phyloP scores from a whole-genome alignment of 2,797 vertebrate genomes.

The Sebastes cheni region DNA sequence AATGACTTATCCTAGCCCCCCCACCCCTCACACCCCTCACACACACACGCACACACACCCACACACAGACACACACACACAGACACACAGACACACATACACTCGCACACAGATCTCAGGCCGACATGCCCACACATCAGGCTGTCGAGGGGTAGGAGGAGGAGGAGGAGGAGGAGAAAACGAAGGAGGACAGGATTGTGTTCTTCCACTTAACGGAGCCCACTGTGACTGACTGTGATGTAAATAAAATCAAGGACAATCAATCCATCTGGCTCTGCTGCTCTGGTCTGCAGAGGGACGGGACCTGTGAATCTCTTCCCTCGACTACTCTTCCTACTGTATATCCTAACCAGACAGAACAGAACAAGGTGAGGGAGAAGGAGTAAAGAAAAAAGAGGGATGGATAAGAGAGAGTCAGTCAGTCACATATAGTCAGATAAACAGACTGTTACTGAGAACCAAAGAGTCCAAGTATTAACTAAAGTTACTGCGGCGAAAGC shows the following conservation, averaged over 20 bases:
- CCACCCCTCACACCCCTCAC: constrained; percentile 14
- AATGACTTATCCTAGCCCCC: constrained; percentile 81
- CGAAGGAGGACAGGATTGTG: constrained; percentile 39
- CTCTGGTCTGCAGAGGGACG: constrained; percentile 51
- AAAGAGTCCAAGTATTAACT: constrained; percentile 73
- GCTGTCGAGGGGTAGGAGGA: constrained; percentile 53
- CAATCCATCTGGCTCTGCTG: constrained; percentile 64
- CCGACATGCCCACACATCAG: constrained; percentile 65
- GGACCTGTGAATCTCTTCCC: constrained; percentile 51
- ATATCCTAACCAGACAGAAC: constrained; percentile 40
- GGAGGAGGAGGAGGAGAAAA: constrained; percentile 21
- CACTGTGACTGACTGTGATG: constrained; percentile 83
- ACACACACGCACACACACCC: background rate
- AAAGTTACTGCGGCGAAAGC: constrained; percentile 25
- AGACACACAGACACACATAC: constrained; percentile 10
- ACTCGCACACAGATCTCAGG: constrained; percentile 68
- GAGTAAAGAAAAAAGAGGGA: background rate
- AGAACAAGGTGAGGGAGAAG: constrained; percentile 19
- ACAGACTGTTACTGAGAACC: constrained; percentile 80
- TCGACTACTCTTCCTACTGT: constrained; percentile 52
- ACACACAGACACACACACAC: background rate
- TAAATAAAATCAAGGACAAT: constrained; percentile 80
- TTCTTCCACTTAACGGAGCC: constrained; percentile 72
- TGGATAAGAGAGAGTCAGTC: constrained; percentile 36
- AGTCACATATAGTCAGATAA: constrained; percentile 59